Conservation (phyloP, 2,888 invertebrate species). For the Dryobota labecula region DNA sequence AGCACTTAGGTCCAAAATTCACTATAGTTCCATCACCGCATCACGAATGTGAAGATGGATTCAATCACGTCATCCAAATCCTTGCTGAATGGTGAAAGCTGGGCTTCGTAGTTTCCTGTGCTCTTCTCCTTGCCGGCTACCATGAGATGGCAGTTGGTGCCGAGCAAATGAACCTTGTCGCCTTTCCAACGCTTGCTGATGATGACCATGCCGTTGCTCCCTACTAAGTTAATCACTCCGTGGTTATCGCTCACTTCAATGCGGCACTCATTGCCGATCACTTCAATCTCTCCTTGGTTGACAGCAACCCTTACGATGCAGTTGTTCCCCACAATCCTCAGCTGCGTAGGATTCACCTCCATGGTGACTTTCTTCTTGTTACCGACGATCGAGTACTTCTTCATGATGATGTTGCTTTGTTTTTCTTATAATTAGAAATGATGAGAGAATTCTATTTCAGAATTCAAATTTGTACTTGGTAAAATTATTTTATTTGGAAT, state of each 20-base stretch:
- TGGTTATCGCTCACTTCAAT: conserved; percentile 83
- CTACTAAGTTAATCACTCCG: conserved; percentile 84
- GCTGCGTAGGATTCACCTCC: conserved; percentile 81
- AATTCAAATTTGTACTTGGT: conserved; percentile 27
- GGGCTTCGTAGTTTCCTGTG: conserved; percentile 80
- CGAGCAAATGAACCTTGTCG: conserved; percentile 82
- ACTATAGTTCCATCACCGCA: conserved; percentile 79
- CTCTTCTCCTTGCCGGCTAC: conserved; percentile 83
- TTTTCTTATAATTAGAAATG: conserved; percentile 41
- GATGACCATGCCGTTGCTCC: conserved; percentile 80
- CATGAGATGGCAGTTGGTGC: conserved; percentile 79
- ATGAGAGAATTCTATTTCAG: conserved; percentile 35
- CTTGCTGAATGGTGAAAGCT: conserved; percentile 87
- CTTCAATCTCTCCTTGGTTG: conserved; percentile 86
- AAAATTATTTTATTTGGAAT: conserved; percentile 39
- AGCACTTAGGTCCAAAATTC: conserved; percentile 65
- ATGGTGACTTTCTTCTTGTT: conserved; percentile 89
- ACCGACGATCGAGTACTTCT: conserved; percentile 85
- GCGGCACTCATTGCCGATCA: conserved; percentile 86
- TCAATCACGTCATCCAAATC: conserved; percentile 88
- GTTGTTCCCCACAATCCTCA: conserved; percentile 86
- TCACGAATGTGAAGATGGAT: conserved; percentile 87
- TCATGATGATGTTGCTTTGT: conserved; percentile 76
- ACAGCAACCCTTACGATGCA: conserved; percentile 81
- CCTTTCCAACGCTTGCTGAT: conserved; percentile 81